Evolutionary conservation across 2,888 invertebrate genomes (phyloP), one percentile per base, ranked within the genome.

Genomic region (Prionchulus punctatus): DNA sequence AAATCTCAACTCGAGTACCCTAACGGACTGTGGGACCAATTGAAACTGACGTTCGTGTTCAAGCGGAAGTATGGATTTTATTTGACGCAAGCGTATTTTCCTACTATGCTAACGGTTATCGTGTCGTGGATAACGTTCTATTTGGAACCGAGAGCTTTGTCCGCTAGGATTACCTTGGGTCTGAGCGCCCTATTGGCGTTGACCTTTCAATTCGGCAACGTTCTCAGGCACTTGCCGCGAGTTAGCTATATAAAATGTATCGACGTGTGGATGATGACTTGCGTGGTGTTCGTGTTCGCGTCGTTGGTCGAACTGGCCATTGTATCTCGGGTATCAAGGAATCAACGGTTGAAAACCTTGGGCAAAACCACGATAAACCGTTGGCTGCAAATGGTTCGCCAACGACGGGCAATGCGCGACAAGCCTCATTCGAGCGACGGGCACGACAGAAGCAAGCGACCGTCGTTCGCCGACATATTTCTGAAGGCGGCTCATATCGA

Each of bases 111-210:
- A 60, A 63, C 63, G 4, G 64, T 64, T 47, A 67, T 69, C 60
- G 62, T 62, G 15, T 67, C 66, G 15, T 69, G 69, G 69, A 70
- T 69, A n/a, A 68, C 68, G 50, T 69, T 69, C 60, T 69, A 67
- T 57, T 66, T 69, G 60, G 69, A 69, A 57, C 67, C 67, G 1
- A 62, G 69, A 30, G 63, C 64, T 43, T 68, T 70, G 3, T 69
- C 68, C 3, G 69, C 69, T n/a, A 61, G 67, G 65, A 69, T 69
- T 53, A 69, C 67, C 18, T 61, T 69, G 23, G 69, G 69, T 23
- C 67, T 69, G 4, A 67, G 66, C 3, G 65, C 66, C 4, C 63
- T 70, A 15, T 60, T 69, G n/a, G 59, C 70, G 26, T 58, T 70
- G 43, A 70, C 70, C 25, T 70, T 70, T 52, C 69, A 69, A 57